Evolutionary conservation across 2,113 vertebrate species (phyloP), one percentile per base, ranked within the genome.

Genomic region (Emydocephalus ijimae): DNA sequence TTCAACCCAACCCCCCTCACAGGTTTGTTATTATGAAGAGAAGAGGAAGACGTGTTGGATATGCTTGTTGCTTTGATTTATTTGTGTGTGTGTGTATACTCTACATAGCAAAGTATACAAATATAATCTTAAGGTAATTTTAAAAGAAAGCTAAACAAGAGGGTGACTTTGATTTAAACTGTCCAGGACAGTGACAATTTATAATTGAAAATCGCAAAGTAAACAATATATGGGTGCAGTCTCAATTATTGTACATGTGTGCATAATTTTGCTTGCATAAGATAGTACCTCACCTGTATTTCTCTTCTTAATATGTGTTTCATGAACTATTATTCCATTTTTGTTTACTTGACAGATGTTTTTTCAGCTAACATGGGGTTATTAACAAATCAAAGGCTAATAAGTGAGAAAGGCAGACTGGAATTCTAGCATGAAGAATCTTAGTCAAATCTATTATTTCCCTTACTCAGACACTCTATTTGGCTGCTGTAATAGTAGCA

Each of bases 61-160:
- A 69, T 69, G 29, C 26, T 69, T 69, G 64, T 29, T 69, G 64
- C 4, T 69, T n/a, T n/a, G 64, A 18, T 5, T 21, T 57, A 57
- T 52, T 52, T 52, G 59, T 26, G 59, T 11, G 24, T 61, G 57
- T 10, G 24, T 59, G 24, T 52, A 52, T 52, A 85, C 34, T 55
- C 55, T 89, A 34, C 92, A 43, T 91, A 95, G 85, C 18, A n/a
- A 90, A 94, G 92, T 87, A 92, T 94, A 15, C 92, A 90, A 93
- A 50, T 50, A 50, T 1, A 50, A 91, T 90, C 34, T 92, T 55
- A 57, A 92, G 15, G 24, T 57, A 57, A 39, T 59, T 59, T 7
- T 29, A 94, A 92, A 93, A 93, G 88, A 74, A 85, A 86, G 64
- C n/a, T 55, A 85, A 5, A n/a, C 29, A 11, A n/a, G 29, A 57